These are phyloP conservation scores for Siniperca chuatsi DNA, from an alignment of 2,113 vertebrate species.

Conservation along the genomic window DNA sequence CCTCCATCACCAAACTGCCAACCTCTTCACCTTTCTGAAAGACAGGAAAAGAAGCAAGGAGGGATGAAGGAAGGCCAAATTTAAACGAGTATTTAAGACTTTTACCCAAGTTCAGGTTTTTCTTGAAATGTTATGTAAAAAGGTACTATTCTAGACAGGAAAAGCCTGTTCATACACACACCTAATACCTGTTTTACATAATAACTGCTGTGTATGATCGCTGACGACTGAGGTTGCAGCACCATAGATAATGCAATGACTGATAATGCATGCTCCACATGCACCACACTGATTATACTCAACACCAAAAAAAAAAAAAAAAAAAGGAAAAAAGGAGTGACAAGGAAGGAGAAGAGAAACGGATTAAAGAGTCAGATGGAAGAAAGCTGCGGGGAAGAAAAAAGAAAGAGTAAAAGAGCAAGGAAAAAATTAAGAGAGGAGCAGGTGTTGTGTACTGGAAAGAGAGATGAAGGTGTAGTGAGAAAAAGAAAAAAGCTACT, in stretches of 20 bases:
- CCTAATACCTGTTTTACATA: conserved; percentile 45
- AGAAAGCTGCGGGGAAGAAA: conserved; percentile 23
- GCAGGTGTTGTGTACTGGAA: conserved; percentile 50
- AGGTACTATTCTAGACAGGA: not conserved
- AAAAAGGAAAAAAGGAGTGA: not conserved
- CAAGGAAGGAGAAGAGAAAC: conserved; percentile 1
- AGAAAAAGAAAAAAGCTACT: conserved; percentile 49
- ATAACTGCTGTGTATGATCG: conserved; percentile 33
- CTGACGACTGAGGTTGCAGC: conserved; percentile 23
- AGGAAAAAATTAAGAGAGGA: conserved; percentile 21
- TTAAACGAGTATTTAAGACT: not conserved
- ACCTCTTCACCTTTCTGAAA: conserved; percentile 77
- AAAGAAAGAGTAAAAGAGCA: conserved; percentile 9
- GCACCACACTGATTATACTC: conserved; percentile 28
- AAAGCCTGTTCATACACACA: conserved; percentile 18
- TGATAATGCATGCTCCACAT: conserved; percentile 32
- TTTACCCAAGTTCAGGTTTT: not conserved
- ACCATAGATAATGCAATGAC: conserved; percentile 17
- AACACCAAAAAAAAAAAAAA: not conserved
- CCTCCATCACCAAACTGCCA: conserved; percentile 74
- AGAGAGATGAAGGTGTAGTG: conserved; percentile 55
- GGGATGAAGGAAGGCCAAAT: not conserved
- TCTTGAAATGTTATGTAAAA: not conserved
- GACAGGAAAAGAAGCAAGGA: not conserved
- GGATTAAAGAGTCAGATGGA: conserved; percentile 49